Evolutionary conservation across 2,113 vertebrate genomes (phyloP).

Genomic region (Paraplagusia blochii): DNA sequence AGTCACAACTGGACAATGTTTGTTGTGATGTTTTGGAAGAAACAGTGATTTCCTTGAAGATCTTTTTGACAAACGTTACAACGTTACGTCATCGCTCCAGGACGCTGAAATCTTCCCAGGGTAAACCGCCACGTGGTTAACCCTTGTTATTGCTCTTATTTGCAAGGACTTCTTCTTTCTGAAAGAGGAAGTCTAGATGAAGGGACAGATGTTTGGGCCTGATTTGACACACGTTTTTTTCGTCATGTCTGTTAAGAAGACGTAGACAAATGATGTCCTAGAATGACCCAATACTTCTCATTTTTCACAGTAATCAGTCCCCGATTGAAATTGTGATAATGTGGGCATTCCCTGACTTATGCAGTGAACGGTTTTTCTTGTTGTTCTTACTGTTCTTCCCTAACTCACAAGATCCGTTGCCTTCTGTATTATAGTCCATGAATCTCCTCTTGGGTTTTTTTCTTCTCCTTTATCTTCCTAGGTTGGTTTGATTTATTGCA

Average conservation of each 20-base stretch:
- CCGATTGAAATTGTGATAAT: background rate
- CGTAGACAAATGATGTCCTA: background rate
- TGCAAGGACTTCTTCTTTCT: slow-evolving; percentile 10
- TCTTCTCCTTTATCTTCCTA: too few relatives aligned
- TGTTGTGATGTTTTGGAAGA: too few relatives aligned
- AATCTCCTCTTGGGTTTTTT: too few relatives aligned
- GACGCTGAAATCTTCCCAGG: background rate
- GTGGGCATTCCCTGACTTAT: background rate
- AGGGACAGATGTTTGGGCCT: background rate
- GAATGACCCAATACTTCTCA: background rate
- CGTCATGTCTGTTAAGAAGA: background rate
- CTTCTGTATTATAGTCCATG: too few relatives aligned
- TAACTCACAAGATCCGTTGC: too few relatives aligned
- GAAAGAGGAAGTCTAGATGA: background rate
- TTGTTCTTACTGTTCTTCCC: too few relatives aligned
- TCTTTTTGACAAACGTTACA: too few relatives aligned
- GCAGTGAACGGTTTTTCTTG: background rate
- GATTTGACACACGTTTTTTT: background rate
- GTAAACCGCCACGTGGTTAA: accelerated
- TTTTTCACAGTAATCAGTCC: background rate
- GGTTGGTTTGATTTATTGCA: too few relatives aligned
- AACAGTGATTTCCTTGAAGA: too few relatives aligned
- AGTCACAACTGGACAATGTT: too few relatives aligned
- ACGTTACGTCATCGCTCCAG: too few relatives aligned
- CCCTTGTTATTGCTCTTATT: background rate